Conservation (phyloP, 2,888 invertebrate species). For the Ferdinandea cuprea region DNA sequence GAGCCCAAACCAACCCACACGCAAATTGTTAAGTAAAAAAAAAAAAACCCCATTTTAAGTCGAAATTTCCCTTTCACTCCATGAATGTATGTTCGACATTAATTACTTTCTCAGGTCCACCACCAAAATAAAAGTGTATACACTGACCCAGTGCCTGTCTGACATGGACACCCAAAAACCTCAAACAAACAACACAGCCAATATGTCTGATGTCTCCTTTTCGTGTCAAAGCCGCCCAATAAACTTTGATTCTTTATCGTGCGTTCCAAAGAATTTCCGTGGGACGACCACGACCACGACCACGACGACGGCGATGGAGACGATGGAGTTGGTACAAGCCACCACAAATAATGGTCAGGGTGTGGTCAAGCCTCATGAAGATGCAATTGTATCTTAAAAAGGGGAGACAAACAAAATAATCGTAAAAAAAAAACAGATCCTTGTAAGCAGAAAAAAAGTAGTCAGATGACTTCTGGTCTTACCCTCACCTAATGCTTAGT, state of each 20-base stretch:
- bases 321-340: background rate
- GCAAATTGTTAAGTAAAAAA: constrained; percentile 27
- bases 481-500: constrained; percentile 60
- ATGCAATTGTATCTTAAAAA: constrained; percentile 27
- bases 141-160: constrained; percentile 67
- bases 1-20: constrained; percentile 8
- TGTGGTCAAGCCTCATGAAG: constrained; percentile 56
- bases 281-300: too few species aligned
- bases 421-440: constrained; percentile 30
- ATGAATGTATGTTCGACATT: constrained; percentile 66
- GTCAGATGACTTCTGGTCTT: constrained; percentile 71
- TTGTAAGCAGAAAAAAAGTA: constrained; percentile 33
- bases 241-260: constrained; percentile 71
- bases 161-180: constrained; percentile 70
- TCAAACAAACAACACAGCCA: constrained; percentile 42
- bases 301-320: too few species aligned
- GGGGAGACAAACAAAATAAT: too few species aligned
- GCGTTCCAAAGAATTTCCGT: constrained; percentile 61
- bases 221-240: constrained; percentile 68
- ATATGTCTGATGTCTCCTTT: constrained; percentile 65
- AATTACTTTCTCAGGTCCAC: constrained; percentile 67
- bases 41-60: constrained; percentile 49
- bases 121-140: background rate
- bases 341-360: constrained; percentile 36
- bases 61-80: constrained; percentile 72